Percentiles rank a stretch among this genome's conserved stretches.
phyloP scores from a whole-genome alignment of 2,888 invertebrate genomes.

The Apocheima hispidaria region DNA sequence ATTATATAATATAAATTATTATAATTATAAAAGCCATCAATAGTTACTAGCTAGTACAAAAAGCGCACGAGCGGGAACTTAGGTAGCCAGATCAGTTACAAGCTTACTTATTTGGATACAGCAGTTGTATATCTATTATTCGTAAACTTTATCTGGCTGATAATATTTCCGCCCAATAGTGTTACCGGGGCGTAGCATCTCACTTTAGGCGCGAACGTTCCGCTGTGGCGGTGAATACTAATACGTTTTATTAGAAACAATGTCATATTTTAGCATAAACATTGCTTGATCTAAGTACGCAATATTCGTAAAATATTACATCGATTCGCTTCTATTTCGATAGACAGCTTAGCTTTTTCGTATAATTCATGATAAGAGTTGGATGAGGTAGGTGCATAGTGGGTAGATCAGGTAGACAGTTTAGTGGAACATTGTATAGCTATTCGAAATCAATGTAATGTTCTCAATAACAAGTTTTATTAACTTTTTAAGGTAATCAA shows the following conservation, averaged over 20 bases:
- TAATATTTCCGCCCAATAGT: conserved; percentile 12
- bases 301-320: conserved; percentile 36
- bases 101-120: neutral
- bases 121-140: neutral
- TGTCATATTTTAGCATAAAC: conserved; percentile 58
- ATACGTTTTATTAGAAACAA: conserved; percentile 60
- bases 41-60: no score
- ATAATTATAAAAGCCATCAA: no score
- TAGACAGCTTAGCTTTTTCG: conserved; percentile 12
- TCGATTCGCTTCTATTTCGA: conserved; percentile 18
- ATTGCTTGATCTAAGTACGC: conserved; percentile 45
- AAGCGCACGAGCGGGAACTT: no score
- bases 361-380: conserved; percentile 4
- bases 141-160: conserved; percentile 4
- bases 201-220: conserved; percentile 55
- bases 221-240: conserved; percentile 65
- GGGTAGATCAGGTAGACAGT: no score
- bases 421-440: no score
- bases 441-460: no score
- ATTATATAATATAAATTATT: no score
- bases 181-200: conserved; percentile 49
- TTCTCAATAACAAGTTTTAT: no score
- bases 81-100: no score
- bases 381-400: neutral
- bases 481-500: no score